Percentiles rank a stretch among this genome's conserved stretches.
These are phyloP conservation scores for Myotis planiceps DNA, from an alignment of 2,797 vertebrate genomes.

Conservation along the genomic window DNA sequence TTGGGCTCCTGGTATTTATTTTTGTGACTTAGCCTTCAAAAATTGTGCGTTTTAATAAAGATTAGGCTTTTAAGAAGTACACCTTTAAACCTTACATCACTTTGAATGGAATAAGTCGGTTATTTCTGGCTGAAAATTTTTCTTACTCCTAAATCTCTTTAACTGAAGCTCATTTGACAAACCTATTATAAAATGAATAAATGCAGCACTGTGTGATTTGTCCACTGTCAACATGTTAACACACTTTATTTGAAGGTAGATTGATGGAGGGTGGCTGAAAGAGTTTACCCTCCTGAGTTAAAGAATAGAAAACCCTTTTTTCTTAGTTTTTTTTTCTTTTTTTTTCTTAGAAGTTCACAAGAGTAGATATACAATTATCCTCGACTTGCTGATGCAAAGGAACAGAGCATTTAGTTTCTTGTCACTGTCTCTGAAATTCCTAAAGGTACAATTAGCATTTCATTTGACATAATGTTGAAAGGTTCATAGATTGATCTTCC, in stretches of 20 bases:
- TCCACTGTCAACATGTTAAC: constrained; percentile 92
- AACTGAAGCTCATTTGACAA: constrained; percentile 89
- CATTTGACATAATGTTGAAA: constrained; percentile 99
- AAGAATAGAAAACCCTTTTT: constrained; percentile 91
- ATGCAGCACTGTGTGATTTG: constrained; percentile 89
- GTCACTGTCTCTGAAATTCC: constrained; percentile 99
- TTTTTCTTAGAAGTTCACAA: constrained; percentile 91
- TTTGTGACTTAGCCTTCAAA: constrained; percentile 78
- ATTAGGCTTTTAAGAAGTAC: constrained; percentile 78
- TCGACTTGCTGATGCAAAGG: constrained; percentile 98
- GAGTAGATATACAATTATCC: constrained; percentile 95
- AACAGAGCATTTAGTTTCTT: constrained; percentile 99
- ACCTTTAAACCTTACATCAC: constrained; percentile 80
- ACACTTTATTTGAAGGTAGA: constrained; percentile 90
- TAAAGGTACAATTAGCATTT: constrained; percentile 99
- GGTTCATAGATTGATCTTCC: constrained; percentile 99
- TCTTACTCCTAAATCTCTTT: constrained; percentile 87
- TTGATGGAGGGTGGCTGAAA: constrained; percentile 91
- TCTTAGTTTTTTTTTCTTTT: constrained; percentile 84
- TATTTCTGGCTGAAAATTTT: constrained; percentile 87
- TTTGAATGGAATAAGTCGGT: constrained; percentile 82
- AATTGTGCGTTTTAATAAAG: constrained; percentile 76
- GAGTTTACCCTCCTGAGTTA: constrained; percentile 90
- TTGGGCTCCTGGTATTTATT: constrained; percentile 67
- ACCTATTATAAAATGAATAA: constrained; percentile 92